Evolutionary conservation across 1,140 invertebrate genomes (phyloP).

Genomic region (Aporrectodea caliginosa): DNA sequence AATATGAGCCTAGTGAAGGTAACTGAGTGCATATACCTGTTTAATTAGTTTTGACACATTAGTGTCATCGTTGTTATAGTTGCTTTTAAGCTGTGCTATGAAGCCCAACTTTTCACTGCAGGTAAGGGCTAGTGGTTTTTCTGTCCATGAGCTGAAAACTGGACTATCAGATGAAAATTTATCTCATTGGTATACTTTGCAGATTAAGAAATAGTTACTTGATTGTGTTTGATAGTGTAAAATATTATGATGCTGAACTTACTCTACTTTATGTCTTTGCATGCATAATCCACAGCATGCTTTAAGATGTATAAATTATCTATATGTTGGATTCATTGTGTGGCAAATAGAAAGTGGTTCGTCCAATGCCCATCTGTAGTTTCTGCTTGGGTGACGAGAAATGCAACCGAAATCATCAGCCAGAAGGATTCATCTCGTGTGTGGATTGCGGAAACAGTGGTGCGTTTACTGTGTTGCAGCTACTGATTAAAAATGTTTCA

Average conservation of each 20-base stretch:
- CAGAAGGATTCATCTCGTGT: slow-evolving; percentile 71
- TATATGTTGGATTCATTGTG: not conserved
- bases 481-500: no score
- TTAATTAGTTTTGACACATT: no score
- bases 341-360: slow-evolving; percentile 39
- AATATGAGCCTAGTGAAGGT: no score
- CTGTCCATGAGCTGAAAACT: no score
- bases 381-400: slow-evolving; percentile 77
- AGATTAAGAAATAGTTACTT: not conserved
- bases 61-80: no score
- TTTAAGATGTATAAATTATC: not conserved
- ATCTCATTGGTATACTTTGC: not conserved
- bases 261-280: not conserved
- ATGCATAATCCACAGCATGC: not conserved
- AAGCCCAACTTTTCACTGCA: no score
- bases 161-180: no score
- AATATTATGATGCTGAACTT: not conserved
- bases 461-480: slow-evolving; percentile 38
- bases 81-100: no score
- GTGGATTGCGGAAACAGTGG: slow-evolving; percentile 69
- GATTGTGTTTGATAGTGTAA: not conserved
- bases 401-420: slow-evolving; percentile 63
- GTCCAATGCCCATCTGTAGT: slow-evolving; percentile 60
- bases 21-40: no score
- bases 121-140: no score